These are phyloP conservation scores for Oreochromis mossambicus DNA, from an alignment of 2,797 vertebrate species.

Conservation along the genomic window DNA sequence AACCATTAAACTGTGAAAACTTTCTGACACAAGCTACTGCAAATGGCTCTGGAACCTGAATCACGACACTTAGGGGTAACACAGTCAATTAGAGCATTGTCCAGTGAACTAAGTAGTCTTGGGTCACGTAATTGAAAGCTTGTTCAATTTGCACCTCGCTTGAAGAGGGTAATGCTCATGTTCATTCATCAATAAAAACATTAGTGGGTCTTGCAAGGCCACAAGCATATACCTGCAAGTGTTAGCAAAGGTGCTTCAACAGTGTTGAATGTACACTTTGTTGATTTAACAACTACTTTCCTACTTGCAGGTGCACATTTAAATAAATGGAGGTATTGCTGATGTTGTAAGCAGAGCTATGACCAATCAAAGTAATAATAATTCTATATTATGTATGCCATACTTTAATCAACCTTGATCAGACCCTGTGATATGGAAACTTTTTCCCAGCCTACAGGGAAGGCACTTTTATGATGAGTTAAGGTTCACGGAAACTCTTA, in stretches of 20 bases:
- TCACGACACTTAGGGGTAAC: neutral
- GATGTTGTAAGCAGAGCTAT: neutral
- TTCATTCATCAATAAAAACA: constrained; percentile 26
- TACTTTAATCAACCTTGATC: neutral
- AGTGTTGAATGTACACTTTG: neutral
- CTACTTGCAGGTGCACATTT: neutral
- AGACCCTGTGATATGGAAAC: neutral
- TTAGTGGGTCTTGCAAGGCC: constrained; percentile 2
- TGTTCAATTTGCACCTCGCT: constrained; percentile 38
- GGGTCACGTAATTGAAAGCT: constrained; percentile 27
- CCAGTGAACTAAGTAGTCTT: constrained; percentile 32
- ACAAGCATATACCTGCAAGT: neutral
- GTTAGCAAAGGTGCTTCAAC: neutral
- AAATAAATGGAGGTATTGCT: neutral
- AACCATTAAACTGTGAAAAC: neutral
- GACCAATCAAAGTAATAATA: neutral
- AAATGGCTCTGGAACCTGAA: constrained; percentile 10
- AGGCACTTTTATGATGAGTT: neutral
- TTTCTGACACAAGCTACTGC: neutral
- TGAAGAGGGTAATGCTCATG: constrained; percentile 3
- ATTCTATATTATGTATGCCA: neutral
- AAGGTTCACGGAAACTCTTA: neutral
- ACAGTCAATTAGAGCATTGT: constrained; percentile 42
- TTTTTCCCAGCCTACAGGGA: neutral
- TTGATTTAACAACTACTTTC: neutral